Conservation (phyloP, 2,113 vertebrate genomes). For the Rhinolophus sinicus region DNA sequence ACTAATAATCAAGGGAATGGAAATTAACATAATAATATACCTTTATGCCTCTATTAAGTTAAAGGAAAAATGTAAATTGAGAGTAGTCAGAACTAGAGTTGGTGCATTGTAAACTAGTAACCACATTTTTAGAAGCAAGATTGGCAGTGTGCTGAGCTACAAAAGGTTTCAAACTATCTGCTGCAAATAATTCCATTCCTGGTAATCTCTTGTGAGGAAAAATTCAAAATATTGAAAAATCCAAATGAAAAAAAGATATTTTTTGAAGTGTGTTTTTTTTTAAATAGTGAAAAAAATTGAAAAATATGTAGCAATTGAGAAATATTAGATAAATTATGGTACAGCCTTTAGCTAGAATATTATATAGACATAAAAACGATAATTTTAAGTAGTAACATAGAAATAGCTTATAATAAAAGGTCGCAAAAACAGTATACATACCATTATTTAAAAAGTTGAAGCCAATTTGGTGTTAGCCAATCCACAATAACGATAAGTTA, state of each 20-base stretch:
- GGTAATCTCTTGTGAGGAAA: not conserved
- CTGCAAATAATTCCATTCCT: not conserved
- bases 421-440: not conserved
- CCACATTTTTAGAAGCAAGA: not conserved
- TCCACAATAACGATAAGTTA: too few species aligned
- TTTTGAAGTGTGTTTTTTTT: not conserved
- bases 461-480: too few species aligned
- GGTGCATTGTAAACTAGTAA: not conserved
- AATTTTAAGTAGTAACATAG: not conserved
- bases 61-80: not conserved
- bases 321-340: not conserved
- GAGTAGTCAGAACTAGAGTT: not conserved
- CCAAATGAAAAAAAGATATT: not conserved
- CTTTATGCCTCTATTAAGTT: not conserved
- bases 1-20: not conserved
- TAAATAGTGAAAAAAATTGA: not conserved
- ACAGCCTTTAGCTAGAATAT: not conserved
- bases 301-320: not conserved
- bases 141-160: not conserved
- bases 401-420: not conserved
- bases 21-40: not conserved
- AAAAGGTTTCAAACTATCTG: not conserved
- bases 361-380: not conserved
- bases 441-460: not conserved
- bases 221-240: not conserved